phyloP scores from a whole-genome alignment of 1,140 invertebrate species.

The Drosophila ercepeae region DNA sequence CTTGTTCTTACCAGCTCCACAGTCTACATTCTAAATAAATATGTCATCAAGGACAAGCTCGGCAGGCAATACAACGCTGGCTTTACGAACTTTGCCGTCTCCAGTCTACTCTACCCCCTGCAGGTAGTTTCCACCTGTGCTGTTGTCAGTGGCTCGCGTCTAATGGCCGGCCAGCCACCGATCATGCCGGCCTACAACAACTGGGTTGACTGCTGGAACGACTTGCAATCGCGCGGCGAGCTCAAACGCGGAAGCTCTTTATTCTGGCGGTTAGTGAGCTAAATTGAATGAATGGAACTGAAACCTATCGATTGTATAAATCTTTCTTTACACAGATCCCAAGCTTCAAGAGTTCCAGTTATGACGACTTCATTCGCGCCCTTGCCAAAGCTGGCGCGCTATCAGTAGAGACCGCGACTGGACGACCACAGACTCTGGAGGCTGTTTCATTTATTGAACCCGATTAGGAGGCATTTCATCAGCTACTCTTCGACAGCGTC shows the following conservation, averaged over 20 bases:
- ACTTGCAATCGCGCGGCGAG: constrained; percentile 89
- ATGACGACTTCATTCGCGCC: constrained; percentile 48
- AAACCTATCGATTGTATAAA: neutral
- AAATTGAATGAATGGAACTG: neutral
- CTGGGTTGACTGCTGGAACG: constrained; percentile 92
- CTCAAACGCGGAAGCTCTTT: constrained; percentile 93
- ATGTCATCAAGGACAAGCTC: constrained; percentile 90
- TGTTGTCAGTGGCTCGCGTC: constrained; percentile 90
- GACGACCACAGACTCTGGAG: constrained; percentile 22
- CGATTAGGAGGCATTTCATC: constrained; percentile 45
- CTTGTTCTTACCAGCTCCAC: constrained; percentile 89
- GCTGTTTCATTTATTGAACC: constrained; percentile 2
- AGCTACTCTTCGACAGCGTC: constrained; percentile 16
- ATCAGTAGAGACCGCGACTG: constrained; percentile 40
- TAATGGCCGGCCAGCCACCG: constrained; percentile 90
- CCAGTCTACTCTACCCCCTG: constrained; percentile 93
- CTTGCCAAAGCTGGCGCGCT: constrained; percentile 57
- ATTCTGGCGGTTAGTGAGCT: constrained; percentile 85
- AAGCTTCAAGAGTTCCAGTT: constrained; percentile 4
- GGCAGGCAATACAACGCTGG: constrained; percentile 86
- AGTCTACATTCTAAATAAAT: constrained; percentile 91
- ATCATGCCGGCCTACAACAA: constrained; percentile 91
- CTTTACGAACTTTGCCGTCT: constrained; percentile 85
- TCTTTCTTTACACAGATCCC: constrained; percentile 32
- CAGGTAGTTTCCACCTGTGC: constrained; percentile 94